These are phyloP conservation scores for Pristionchus mayeri DNA, from an alignment of 2,888 invertebrate species.

Conservation along the genomic window DNA sequence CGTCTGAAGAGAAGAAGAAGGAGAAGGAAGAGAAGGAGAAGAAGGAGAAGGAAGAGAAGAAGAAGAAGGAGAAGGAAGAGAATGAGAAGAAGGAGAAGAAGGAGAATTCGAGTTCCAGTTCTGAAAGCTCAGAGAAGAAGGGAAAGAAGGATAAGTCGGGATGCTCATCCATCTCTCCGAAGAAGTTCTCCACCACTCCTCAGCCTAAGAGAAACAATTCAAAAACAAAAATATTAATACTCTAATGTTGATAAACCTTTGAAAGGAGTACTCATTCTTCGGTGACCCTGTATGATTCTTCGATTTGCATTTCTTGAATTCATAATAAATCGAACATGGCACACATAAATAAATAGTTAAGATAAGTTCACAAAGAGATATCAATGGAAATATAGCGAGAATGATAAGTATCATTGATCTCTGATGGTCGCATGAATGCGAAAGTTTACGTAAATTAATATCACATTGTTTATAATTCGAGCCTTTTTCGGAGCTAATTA, in stretches of 20 bases:
- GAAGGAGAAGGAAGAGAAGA: conserved; percentile 15
- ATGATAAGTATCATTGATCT: no score
- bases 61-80: background rate
- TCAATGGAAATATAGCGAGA: no score
- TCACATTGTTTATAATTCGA: no score
- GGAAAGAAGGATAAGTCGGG: conserved; percentile 22
- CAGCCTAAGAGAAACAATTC: background rate
- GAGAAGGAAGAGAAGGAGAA: background rate
- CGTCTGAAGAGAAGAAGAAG: background rate
- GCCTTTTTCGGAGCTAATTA: no score
- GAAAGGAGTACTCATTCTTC: no score
- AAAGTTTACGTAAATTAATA: no score
- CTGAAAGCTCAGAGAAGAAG: conserved; percentile 15
- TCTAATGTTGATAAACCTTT: background rate
- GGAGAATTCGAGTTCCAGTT: background rate
- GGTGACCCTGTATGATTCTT: no score
- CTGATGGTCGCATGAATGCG: no score
- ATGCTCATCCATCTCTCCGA: background rate
- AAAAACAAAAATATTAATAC: background rate
- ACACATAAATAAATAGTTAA: no score
- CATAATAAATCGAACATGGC: no score
- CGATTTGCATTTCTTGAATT: no score
- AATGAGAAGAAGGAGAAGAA: background rate
- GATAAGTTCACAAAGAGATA: no score
- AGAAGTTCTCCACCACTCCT: background rate